Evolutionary conservation across 2,888 invertebrate species (phyloP), one percentile per base, ranked within the genome.

Genomic region (Chrysodeixis includens): DNA sequence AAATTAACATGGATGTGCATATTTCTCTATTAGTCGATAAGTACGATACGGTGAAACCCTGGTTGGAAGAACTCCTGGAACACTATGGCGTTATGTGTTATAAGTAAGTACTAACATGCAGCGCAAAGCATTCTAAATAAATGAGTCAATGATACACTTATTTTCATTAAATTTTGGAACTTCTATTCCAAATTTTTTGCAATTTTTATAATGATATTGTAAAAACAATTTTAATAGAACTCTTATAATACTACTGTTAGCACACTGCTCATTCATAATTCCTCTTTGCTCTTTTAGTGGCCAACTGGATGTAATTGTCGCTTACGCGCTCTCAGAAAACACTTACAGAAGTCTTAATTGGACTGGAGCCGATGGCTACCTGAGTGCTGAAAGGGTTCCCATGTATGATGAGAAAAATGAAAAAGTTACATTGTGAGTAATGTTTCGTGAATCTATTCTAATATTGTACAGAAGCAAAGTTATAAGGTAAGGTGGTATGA

Each of bases 61-160:
- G 81, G 77, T 6, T 78, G 9, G 79, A 80, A 40, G 69, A 74
- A 49, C 20, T 82, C 8, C 8, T 82, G 10, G 79, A 80, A 16
- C 64, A 81, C 16, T 81, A 81, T 44, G 74, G 73, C 40, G 77
- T 81, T 9, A 56, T 82, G 68, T 67, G 74, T 58, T 81, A 76
- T 59, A 76, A 10, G 66, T 73, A 51, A 73, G 70, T 69, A 26
- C 6, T 26, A 26, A 2, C 26, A 26, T 26, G n/a, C n/a, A n/a
- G n/a, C n/a, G n/a, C n/a, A n/a, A n/a, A 26, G 6, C 26, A 26
- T 26, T 26, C 26, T 26, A 26, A 2, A 26, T 6, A 6, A 26
- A 26, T 26, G 6, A 26, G 26, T 26, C 26, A 26, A 26, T 26
- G 6, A 26, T 26, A 26, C 26, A 4, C 26, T 26, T n/a, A n/a